phyloP scores from a whole-genome alignment of 2,888 invertebrate genomes.

The Volucella inanis region DNA sequence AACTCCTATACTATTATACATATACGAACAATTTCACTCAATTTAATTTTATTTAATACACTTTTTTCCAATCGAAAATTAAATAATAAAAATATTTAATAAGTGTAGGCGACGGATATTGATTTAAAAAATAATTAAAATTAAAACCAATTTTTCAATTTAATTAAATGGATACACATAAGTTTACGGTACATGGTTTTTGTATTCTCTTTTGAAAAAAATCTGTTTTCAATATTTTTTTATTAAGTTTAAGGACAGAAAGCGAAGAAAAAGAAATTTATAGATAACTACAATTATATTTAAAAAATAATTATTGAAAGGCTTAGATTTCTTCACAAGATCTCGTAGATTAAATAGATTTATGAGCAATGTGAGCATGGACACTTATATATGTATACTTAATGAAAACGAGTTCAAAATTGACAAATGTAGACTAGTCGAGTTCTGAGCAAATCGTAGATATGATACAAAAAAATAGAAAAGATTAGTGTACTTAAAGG shows the following conservation, averaged over 20 bases:
- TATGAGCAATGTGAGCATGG: conserved; percentile 10
- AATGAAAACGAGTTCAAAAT: conserved; percentile 25
- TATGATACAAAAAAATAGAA: neutral
- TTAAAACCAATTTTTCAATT: no score
- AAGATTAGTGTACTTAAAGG: neutral
- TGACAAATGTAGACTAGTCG: conserved; percentile 9
- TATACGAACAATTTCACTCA: neutral
- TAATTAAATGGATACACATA: no score
- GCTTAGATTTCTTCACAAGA: neutral
- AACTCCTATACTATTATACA: neutral
- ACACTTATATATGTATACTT: neutral
- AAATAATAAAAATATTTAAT: no score
- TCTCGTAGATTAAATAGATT: conserved; percentile 8
- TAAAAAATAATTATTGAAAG: neutral
- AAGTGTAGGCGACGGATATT: no score
- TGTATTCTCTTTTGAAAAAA: no score
- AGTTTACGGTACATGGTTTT: no score
- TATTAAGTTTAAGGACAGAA: no score
- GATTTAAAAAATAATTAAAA: no score
- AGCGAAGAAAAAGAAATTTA: no score
- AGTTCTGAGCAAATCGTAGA: neutral
- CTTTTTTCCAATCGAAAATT: no score
- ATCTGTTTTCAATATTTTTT: no score
- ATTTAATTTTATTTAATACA: neutral
- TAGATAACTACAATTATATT: no score